phyloP scores from a whole-genome alignment of 1,140 invertebrate genomes.

The Tetramorium parvispinum region DNA sequence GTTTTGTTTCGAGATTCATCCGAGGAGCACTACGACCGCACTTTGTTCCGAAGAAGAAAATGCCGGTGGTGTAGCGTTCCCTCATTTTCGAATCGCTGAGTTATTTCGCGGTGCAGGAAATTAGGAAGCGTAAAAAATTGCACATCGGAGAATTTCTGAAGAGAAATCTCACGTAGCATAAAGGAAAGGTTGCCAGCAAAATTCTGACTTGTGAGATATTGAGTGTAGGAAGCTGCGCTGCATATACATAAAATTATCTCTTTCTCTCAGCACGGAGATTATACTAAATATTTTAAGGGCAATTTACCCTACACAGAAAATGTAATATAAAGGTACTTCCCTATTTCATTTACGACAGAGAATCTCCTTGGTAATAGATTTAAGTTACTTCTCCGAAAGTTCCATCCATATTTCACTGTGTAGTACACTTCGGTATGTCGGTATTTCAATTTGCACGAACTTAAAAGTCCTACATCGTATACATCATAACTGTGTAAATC shows the following conservation, averaged over 20 bases:
- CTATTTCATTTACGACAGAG: neutral
- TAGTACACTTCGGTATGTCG: neutral
- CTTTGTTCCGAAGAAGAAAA: constrained; percentile 20
- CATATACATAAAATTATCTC: neutral
- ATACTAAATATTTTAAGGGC: neutral
- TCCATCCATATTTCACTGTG: neutral
- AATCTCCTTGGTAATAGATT: neutral
- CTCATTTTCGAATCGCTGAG: neutral
- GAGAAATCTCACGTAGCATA: neutral
- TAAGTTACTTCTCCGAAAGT: neutral
- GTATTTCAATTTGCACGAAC: neutral
- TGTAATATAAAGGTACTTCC: constrained; percentile 3
- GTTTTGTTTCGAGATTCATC: constrained; percentile 7
- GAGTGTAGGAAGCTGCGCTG: neutral
- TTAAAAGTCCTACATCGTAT: neutral
- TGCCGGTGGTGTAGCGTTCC: neutral
- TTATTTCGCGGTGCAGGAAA: neutral
- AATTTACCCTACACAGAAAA: constrained; percentile 5
- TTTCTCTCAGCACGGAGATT: neutral
- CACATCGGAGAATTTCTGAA: neutral
- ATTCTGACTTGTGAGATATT: neutral
- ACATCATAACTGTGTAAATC: neutral
- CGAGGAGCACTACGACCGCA: neutral
- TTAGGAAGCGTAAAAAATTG: constrained; percentile 10
- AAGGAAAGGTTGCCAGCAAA: neutral